Percentiles rank a stretch among this genome's conserved stretches.
Conservation (phyloP, 1,140 invertebrate species). For the Antheraea mylitta region DNA sequence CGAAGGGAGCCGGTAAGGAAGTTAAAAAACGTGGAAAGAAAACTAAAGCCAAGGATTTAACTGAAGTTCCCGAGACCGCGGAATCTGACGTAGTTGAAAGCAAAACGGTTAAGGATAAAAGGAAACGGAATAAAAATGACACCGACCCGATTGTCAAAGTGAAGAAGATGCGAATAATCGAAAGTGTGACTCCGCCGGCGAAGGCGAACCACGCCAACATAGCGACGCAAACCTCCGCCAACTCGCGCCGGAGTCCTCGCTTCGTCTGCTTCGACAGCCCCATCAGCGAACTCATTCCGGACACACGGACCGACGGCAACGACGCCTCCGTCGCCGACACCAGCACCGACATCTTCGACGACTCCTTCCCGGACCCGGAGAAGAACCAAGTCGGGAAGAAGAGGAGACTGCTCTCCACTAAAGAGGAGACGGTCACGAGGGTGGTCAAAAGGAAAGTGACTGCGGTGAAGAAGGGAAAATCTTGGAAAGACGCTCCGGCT, state of each 20-base stretch:
- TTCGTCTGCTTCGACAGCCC: slow-evolving; percentile 67
- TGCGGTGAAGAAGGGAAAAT: slow-evolving; percentile 42
- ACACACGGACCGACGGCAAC: slow-evolving; percentile 37
- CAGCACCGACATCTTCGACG: slow-evolving; percentile 69
- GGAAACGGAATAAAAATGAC: slow-evolving; percentile 53
- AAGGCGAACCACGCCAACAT: slow-evolving; percentile 61
- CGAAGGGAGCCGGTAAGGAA: neutral
- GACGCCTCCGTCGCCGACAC: no score
- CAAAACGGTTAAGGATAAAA: slow-evolving; percentile 12
- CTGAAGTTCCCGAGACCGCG: slow-evolving; percentile 1
- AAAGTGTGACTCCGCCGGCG: slow-evolving; percentile 53
- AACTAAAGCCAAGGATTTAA: slow-evolving; percentile 23
- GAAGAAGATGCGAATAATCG: slow-evolving; percentile 54
- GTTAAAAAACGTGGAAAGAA: slow-evolving; percentile 32
- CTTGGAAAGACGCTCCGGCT: slow-evolving; percentile 54
- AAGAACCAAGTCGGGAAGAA: slow-evolving; percentile 49
- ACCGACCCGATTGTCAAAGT: slow-evolving; percentile 51
- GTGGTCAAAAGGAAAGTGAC: slow-evolving; percentile 59
- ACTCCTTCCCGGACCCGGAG: slow-evolving; percentile 61
- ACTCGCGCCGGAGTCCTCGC: slow-evolving; percentile 34
- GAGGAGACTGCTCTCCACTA: slow-evolving; percentile 47
- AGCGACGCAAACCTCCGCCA: slow-evolving; percentile 55
- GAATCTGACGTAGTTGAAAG: neutral
- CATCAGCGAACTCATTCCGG: slow-evolving; percentile 52
- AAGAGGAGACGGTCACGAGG: slow-evolving; percentile 50